phyloP scores from a whole-genome alignment of 1,140 invertebrate genomes.

The Pogonomyrmex californicus region DNA sequence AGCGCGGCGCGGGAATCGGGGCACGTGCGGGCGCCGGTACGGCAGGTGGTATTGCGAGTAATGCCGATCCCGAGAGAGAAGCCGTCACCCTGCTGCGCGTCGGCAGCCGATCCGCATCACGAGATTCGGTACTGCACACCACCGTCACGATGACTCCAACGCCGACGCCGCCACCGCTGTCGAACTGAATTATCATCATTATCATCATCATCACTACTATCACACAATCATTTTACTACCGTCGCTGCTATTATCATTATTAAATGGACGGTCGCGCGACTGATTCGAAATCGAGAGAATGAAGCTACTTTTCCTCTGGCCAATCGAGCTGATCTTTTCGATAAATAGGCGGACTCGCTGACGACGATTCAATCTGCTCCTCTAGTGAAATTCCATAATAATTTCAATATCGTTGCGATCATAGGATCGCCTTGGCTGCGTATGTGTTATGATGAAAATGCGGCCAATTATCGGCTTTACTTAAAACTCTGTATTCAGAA shows the following conservation, averaged over 20 bases:
- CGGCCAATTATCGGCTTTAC: conserved; percentile 25
- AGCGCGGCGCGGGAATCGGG: conserved; percentile 47
- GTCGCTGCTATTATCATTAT: conserved; percentile 66
- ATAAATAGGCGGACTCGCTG: conserved; percentile 53
- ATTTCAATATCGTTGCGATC: not conserved
- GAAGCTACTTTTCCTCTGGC: conserved; percentile 43
- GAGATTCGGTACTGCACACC: conserved; percentile 89
- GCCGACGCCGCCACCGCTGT: conserved; percentile 82
- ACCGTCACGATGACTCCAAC: conserved; percentile 83
- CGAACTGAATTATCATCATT: conserved; percentile 77
- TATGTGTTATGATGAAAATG: conserved; percentile 6
- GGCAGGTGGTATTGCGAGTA: conserved; percentile 46
- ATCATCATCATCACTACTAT: conserved; percentile 13
- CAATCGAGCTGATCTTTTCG: conserved; percentile 50
- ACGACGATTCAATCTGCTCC: conserved; percentile 19
- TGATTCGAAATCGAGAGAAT: conserved; percentile 37
- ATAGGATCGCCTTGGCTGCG: conserved; percentile 20
- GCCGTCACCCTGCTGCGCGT: conserved; percentile 90
- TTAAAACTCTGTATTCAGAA: conserved; percentile 28
- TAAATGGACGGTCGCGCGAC: conserved; percentile 32
- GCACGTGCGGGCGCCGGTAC: conserved; percentile 26
- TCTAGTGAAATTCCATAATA: conserved; percentile 31
- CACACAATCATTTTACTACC: conserved; percentile 60
- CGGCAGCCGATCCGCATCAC: conserved; percentile 90
- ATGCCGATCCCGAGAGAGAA: conserved; percentile 88